These are phyloP conservation scores for Hetaerina titia DNA, from an alignment of 2,888 invertebrate species.

Conservation along the genomic window DNA sequence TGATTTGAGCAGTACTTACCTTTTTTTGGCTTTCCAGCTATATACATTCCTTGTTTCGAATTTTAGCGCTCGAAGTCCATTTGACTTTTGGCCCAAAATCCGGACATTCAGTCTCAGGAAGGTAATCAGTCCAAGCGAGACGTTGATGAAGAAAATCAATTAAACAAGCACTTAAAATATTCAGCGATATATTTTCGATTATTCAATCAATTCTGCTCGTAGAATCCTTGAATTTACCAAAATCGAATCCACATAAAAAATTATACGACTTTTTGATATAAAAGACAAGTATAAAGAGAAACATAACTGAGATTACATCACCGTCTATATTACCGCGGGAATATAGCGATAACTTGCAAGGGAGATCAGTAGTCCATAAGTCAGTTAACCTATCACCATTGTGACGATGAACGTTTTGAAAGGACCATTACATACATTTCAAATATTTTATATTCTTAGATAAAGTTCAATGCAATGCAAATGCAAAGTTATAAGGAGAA, in stretches of 20 bases:
- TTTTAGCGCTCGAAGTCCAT: neutral
- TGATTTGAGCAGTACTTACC: too few species aligned
- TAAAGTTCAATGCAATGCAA: too few species aligned
- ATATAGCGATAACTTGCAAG: neutral
- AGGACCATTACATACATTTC: too few species aligned
- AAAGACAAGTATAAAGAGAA: too few species aligned
- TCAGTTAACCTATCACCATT: too few species aligned
- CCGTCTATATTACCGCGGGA: too few species aligned
- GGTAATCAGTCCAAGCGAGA: neutral
- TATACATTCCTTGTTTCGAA: neutral
- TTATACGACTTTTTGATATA: neutral
- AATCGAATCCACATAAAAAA: conserved; percentile 1
- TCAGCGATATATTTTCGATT: neutral
- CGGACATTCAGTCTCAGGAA: neutral
- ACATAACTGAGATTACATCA: too few species aligned
- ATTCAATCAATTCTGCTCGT: conserved; percentile 38
- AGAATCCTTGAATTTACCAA: neutral
- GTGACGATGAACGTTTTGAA: too few species aligned
- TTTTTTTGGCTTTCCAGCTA: neutral
- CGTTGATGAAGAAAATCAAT: neutral
- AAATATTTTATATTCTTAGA: too few species aligned
- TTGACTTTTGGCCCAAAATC: conserved; percentile 45
- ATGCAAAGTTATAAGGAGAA: too few species aligned
- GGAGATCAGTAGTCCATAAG: neutral
- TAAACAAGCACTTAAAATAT: conserved; percentile 23